Evolutionary conservation across 2,113 vertebrate species (phyloP), one percentile per base, ranked within the genome.

Genomic region (Sander lucioperca): DNA sequence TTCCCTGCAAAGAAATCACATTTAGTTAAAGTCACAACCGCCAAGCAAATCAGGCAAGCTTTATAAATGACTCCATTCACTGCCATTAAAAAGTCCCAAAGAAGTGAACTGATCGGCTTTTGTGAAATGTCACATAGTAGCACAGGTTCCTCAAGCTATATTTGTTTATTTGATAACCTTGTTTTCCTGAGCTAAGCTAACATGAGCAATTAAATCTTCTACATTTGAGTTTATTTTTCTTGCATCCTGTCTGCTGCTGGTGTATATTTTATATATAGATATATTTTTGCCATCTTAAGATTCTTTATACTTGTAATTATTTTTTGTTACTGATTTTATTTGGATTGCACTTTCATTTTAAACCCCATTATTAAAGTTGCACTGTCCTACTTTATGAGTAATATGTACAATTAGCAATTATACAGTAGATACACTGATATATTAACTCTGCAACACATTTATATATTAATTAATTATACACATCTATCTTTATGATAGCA

Each of bases 41-140:
- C 71, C 27, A 16, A 74, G 2, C 71, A 65, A 85, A 87, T 79
- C 75, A 77, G 72, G 80, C 39, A 36, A 77, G 83, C 91, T 74
- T 84, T 10, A 61, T 4, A 25, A 66, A 80, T 91, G 83, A 19
- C 87, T 88, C 90, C 89, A 91, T 92, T 83, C 89, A 90, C 85
- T 94, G 94, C 93, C 94, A 91, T 30, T 15, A 7, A 53, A 72
- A 18, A 59, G 18, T 50, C 15, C 48, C 27, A 6, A 72, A 77
- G 51, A 86, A 23, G 21, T 56, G 21, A 66, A 72, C 43, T 66
- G 59, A 65, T 23, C 15, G 2, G 16, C 39, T 71, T 21, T 23
- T 48, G 14, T 47, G 23, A 23, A 56, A 50, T 15, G 23, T n/a
- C 77, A 59, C 18, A 18, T 2, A 18, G 23, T 21, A 62, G n/a